Base-by-base conservation (phyloP, 1,140 invertebrate species). In the Drosophila bocqueti region DNA sequence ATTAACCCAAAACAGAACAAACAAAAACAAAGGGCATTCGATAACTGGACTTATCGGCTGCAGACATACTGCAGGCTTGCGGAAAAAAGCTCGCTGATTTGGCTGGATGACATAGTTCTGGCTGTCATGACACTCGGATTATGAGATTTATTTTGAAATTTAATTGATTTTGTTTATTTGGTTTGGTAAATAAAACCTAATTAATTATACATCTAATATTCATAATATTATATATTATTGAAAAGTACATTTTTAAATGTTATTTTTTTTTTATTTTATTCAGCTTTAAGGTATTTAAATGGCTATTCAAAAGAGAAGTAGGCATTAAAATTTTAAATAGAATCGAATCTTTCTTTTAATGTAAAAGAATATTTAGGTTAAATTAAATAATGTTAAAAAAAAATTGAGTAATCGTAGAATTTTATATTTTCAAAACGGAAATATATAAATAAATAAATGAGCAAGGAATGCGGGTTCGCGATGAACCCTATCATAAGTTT, bases 31-130 rank as follows among this genome's bases (percentile, higher is more conserved):
- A 50, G 7, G 38, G 43, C 84, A 81, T 78, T 85, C 43, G 67
- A 36, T 43, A 55, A 38, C 34, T 38, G 52, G 52, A 16, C 9
- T 40, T 55, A 55, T 55, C 54, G 54, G 18, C 15, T 6, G 9
- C 21, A 26, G 34, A 36, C 11, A 6, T 24, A 16, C 77, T 67
- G 66, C 9, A n/a, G 65, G 36, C 16, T 47, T 16, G 31, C 46
- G 61, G 84, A 83, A 89, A 84, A 81, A 89, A 90, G 84, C 68
- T 85, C 29, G 26, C 21, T 86, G 82, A 46, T 86, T 65, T 68
- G 43, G 4, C 31, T 38, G 46, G 47, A 26, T 58, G 54, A 73
- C 67, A n/a, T 6, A 43, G 16, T n/a, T 50, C 69, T 76, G 42
- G 11, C 3, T 61, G 49, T 2, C n/a, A 38, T n/a, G 49, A 9